These are phyloP conservation scores for Hydrolagus colliei DNA, from an alignment of 2,797 vertebrate genomes.

Conservation along the genomic window DNA sequence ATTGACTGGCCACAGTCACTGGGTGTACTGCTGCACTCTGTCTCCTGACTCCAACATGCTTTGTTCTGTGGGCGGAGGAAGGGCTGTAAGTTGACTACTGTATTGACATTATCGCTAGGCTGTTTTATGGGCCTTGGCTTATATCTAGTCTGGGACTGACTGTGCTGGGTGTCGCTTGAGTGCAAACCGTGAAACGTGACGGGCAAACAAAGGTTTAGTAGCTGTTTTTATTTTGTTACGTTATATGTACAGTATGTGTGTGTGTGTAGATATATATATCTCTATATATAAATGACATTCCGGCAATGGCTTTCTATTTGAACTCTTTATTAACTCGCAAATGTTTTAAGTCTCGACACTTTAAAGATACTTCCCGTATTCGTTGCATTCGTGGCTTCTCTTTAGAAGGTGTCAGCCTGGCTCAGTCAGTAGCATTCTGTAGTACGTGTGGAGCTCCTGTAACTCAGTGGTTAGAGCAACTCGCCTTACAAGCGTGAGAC, in stretches of 20 bases:
- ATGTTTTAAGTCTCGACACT: not conserved
- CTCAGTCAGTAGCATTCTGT: not conserved
- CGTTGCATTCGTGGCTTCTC: not conserved
- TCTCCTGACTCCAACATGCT: constrained; percentile 91
- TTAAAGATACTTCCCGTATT: constrained; percentile 3
- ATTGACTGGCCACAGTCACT: constrained; percentile 77
- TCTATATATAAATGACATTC: not conserved
- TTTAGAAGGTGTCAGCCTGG: not conserved
- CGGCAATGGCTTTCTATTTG: not conserved
- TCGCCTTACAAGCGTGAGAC: no score
- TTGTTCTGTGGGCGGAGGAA: constrained; percentile 79
- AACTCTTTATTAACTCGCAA: not conserved
- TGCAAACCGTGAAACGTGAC: no score
- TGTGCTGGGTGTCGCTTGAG: no score
- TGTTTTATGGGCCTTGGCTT: no score
- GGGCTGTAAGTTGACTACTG: constrained; percentile 59
- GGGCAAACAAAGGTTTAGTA: no score
- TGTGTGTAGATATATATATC: no score
- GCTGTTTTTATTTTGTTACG: no score
- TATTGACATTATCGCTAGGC: no score
- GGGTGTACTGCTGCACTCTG: constrained; percentile 86
- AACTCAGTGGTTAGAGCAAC: no score
- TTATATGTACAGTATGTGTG: no score
- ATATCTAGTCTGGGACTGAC: no score
- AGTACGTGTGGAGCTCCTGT: not conserved